Conservation (phyloP, 2,888 invertebrate genomes). For the Agrenia bidenticulata region DNA sequence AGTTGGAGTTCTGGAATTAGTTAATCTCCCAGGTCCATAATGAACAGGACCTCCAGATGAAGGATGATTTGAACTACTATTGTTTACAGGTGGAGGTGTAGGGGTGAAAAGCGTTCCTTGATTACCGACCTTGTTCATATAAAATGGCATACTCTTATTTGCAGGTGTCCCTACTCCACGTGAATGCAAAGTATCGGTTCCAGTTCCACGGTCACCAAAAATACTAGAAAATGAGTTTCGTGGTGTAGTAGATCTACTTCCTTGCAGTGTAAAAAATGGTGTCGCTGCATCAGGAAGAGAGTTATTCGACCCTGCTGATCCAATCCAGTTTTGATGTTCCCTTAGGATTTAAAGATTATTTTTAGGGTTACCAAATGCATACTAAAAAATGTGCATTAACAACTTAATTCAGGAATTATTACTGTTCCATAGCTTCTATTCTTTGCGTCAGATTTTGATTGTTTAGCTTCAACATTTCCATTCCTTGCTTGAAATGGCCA, state of each 20-base stretch:
- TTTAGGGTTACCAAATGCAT: no score
- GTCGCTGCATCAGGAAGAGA: background rate
- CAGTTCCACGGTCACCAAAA: no score
- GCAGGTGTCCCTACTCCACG: background rate
- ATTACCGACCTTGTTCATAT: background rate
- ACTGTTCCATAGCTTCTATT: background rate
- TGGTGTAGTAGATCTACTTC: background rate
- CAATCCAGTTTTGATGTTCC: conserved; percentile 1
- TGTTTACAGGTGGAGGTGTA: background rate
- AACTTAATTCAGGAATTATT: no score
- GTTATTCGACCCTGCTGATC: no score
- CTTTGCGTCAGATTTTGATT: conserved; percentile 56
- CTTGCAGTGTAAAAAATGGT: no score
- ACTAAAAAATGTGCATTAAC: no score
- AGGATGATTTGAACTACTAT: background rate
- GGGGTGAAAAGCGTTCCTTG: background rate
- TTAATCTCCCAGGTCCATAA: background rate
- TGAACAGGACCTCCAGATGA: background rate
- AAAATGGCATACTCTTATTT: background rate
- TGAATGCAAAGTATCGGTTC: background rate
- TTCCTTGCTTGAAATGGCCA: conserved; percentile 67
- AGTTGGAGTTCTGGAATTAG: background rate
- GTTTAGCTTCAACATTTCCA: conserved; percentile 66
- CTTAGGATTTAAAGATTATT: no score
- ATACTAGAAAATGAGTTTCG: background rate